Evolutionary conservation across 2,888 invertebrate species (phyloP), one percentile per base, ranked within the genome.

Genomic region (Azorinus chamasolen): DNA sequence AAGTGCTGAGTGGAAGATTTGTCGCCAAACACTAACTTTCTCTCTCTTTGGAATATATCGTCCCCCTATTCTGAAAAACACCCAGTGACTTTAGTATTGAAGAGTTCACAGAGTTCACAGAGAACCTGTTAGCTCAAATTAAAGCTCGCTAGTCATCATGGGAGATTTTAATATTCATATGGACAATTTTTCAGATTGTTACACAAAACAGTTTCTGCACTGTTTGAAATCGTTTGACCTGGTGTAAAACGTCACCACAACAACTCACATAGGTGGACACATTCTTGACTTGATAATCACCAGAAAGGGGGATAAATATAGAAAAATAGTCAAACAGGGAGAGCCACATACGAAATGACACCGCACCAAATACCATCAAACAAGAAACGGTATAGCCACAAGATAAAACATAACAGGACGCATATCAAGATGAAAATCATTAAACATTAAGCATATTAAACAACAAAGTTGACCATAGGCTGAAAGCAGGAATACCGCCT

Each of bases 21-120:
- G 41, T 50, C 25, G 20, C 32, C 39, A 50, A 25, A 66, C 37
- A 20, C 46, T 68, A 22, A 37, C 50, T 27, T 63, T n/a, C n/a
- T n/a, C n/a, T n/a, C n/a, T 69, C 54, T 61, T 66, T 66, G 66
- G 55, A 22, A 53, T 73, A 54, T 73, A 66, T 61, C 43, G 66
- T 41, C 66, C 66, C 20, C 73, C 65, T 12, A n/a, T n/a, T 70
- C 59, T 39, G n/a, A n/a, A n/a, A n/a, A n/a, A n/a, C n/a, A n/a
- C n/a, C 61, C 65, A 27, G 59, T 61, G 20, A 54, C n/a, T 27
- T n/a, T n/a, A n/a, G n/a, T n/a, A n/a, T n/a, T n/a, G n/a, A n/a
- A n/a, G n/a, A n/a, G n/a, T n/a, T n/a, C n/a, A n/a, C 43, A 50
- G 68, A 74, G 16, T 51, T 58, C 20, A 48, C 68, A 14, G 68